Evolutionary conservation across 2,797 vertebrate genomes (phyloP).

Genomic region (Sebastes kiyomatsui): DNA sequence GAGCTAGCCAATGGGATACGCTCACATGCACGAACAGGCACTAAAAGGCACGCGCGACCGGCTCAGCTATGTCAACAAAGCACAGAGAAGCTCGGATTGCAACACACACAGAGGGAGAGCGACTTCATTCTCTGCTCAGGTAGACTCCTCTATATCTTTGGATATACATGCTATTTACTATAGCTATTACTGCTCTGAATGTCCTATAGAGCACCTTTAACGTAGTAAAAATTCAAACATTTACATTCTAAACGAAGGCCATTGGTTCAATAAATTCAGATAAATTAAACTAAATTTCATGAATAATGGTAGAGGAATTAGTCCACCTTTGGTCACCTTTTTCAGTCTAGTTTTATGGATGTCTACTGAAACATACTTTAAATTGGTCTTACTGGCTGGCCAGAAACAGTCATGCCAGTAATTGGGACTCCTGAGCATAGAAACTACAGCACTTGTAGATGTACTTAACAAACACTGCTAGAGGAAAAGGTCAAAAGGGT

Average conservation of each 20-base stretch:
- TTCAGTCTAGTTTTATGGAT: not conserved
- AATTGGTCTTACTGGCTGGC: not conserved
- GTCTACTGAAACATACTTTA: not conserved
- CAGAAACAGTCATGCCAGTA: not conserved
- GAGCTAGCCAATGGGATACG: no score
- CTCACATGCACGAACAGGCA: no score
- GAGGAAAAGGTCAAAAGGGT: slow-evolving; percentile 15
- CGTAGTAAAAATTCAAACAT: not conserved
- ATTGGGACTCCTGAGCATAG: not conserved
- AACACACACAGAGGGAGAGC: no score
- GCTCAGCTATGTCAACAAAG: no score
- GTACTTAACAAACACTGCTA: slow-evolving; percentile 6
- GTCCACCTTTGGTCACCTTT: not conserved
- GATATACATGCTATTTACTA: no score
- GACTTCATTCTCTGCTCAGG: no score
- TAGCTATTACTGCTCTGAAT: no score
- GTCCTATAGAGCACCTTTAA: no score
- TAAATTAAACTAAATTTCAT: not conserved
- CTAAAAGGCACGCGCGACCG: no score
- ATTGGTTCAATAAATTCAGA: not conserved
- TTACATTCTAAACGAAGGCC: not conserved
- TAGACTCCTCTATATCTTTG: no score
- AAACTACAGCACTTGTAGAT: not conserved
- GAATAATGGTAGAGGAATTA: not conserved
- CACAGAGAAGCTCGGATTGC: no score